Base-by-base conservation (phyloP, 2,113 vertebrate genomes). In the Xiphorhynchus elegans region DNA sequence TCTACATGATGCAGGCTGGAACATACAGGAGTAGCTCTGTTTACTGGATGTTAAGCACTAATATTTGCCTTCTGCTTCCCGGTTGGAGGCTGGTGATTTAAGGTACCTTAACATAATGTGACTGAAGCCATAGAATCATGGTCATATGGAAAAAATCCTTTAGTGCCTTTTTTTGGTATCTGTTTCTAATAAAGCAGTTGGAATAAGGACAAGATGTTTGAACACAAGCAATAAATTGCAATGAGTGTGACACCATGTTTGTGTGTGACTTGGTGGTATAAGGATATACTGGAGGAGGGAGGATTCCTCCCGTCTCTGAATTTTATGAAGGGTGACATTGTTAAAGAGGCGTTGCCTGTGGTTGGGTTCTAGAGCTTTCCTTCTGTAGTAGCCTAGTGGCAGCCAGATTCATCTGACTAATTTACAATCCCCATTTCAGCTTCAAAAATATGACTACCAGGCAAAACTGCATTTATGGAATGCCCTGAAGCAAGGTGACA, bases 191-290 rank as follows among this genome's bases (percentile, higher is more conserved):
- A 44, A 1, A 47, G 29, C 29, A 26, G 7, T 20, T 94, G 67
- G 33, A 89, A 20, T 81, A 73, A 89, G 39, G 35, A 42, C 59
- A 83, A 69, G 25, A 37, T 87, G 53, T 76, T 86, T 69, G 82
- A 93, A 87, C 16, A 42, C 13, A 28, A 94, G 52, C 69, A 97
- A 96, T 96, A 95, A 96, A 95, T 25, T 40, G 56, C 74, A 19
- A 58, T 91, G 37, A 84, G 6, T 7, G 37, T 74, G 64, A 62
- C 62, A 50, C 52, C 2, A 25, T 66, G 53, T 82, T 83, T 67
- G 42, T 78, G 58, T 69, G 33, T 89, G 23, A 55, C 53, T 92
- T 66, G 6, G 11, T 53, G 64, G 29, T 25, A 18, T n/a, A 55
- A 84, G 72, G 69, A 76, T 31, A 16, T 49, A n/a, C 44, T 39